These are phyloP conservation scores for Acanthurus leucopareius DNA, from an alignment of 2,797 vertebrate species.

Conservation along the genomic window DNA sequence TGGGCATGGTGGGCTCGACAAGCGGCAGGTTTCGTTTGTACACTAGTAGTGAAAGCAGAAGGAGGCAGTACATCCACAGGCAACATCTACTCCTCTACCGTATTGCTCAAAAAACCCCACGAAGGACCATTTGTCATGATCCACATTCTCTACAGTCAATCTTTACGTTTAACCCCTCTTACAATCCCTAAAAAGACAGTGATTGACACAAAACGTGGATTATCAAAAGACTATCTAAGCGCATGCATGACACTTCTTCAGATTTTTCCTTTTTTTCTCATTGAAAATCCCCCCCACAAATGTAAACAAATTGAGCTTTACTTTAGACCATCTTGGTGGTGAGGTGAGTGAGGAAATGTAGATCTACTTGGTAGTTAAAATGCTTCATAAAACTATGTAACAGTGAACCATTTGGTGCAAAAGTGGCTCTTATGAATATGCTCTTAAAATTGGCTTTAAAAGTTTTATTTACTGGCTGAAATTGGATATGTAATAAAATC, in stretches of 20 bases:
- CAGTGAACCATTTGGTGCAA: conserved; percentile 56
- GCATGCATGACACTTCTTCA: conserved; percentile 77
- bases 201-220: conserved; percentile 79
- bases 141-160: conserved; percentile 68
- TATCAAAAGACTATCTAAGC: conserved; percentile 79
- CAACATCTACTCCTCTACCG: conserved; percentile 77
- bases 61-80: conserved; percentile 84
- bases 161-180: conserved; percentile 48
- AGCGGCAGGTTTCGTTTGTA: conserved; percentile 81
- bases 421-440: conserved; percentile 41
- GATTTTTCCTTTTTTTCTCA: conserved; percentile 21
- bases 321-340: conserved; percentile 44
- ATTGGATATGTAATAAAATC: conserved; percentile 40
- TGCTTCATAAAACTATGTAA: conserved; percentile 42
- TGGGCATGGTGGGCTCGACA: conserved; percentile 77
- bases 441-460: conserved; percentile 33
- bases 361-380: conserved; percentile 46
- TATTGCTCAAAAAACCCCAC: conserved; percentile 73
- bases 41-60: conserved; percentile 83
- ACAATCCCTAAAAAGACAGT: conserved; percentile 77
- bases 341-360: conserved; percentile 49
- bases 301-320: conserved; percentile 70
- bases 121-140: conserved; percentile 59
- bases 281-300: conserved; percentile 46
- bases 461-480: conserved; percentile 32